phyloP scores from a whole-genome alignment of 1,140 invertebrate genomes.

The Euwallacea similis region DNA sequence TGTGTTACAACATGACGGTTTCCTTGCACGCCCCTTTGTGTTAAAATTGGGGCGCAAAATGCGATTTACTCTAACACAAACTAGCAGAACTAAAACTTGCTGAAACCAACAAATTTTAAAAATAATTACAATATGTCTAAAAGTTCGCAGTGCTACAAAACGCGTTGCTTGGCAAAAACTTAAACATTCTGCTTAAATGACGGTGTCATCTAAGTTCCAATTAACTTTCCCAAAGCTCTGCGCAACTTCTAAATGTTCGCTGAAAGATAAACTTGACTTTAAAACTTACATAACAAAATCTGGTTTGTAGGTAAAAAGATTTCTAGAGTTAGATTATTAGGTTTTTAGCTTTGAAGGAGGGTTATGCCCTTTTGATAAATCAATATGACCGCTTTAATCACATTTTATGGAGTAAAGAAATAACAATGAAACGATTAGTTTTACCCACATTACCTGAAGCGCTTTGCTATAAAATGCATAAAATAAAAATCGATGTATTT shows the following conservation, averaged over 20 bases:
- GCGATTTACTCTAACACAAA: neutral
- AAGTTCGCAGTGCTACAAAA: constrained; percentile 5
- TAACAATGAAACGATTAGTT: constrained; percentile 5
- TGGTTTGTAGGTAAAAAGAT: constrained; percentile 20
- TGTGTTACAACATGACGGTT: no score
- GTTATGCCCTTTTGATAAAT: neutral
- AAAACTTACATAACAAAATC: constrained; percentile 25
- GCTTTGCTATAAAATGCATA: no score
- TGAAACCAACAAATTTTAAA: constrained; percentile 1
- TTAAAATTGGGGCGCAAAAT: no score
- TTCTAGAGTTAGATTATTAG: constrained; percentile 21
- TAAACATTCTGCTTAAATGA: constrained; percentile 16
- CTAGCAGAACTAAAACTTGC: neutral
- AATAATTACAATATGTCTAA: constrained; percentile 9
- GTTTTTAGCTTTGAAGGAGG: constrained; percentile 1
- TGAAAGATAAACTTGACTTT: constrained; percentile 18
- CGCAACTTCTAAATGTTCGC: constrained; percentile 19
- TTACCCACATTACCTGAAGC: neutral
- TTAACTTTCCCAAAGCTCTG: constrained; percentile 16
- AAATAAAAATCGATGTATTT: no score
- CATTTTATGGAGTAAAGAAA: neutral
- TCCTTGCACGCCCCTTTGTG: no score
- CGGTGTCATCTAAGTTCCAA: constrained; percentile 21
- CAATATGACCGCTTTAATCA: neutral
- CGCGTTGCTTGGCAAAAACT: constrained; percentile 14